phyloP scores from a whole-genome alignment of 2,888 invertebrate genomes.

The Ochropleura plecta region DNA sequence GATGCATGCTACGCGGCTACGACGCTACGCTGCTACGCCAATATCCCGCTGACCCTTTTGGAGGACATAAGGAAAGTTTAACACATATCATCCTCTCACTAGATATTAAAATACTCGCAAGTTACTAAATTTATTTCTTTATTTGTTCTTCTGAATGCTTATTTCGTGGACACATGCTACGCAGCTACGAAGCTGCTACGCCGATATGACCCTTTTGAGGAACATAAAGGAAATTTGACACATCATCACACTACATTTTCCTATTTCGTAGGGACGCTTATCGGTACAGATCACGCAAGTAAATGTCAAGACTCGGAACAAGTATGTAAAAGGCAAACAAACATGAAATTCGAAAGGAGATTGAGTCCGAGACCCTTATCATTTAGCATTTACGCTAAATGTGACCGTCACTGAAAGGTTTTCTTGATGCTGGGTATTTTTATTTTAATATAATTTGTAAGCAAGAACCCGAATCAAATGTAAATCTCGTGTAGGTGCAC shows the following conservation, averaged over 20 bases:
- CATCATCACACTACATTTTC: conserved; percentile 35
- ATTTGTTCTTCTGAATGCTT: not conserved
- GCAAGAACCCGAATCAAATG: not conserved
- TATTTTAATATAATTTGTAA: conserved; percentile 5
- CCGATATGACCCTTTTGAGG: conserved; percentile 21
- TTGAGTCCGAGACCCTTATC: conserved; percentile 42
- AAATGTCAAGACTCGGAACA: conserved; percentile 14
- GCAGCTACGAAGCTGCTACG: conserved; percentile 26
- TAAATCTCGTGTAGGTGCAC: not conserved
- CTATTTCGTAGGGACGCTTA: conserved; percentile 33
- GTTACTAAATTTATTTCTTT: not conserved
- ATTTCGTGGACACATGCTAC: conserved; percentile 17
- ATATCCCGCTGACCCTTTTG: conserved; percentile 12
- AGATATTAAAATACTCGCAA: not conserved
- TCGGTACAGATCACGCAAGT: conserved; percentile 38
- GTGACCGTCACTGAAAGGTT: conserved; percentile 10
- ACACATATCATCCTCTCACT: not conserved
- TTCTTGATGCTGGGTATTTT: not conserved
- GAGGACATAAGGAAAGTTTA: not conserved
- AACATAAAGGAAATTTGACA: conserved; percentile 24
- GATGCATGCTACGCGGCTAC: conserved; percentile 16
- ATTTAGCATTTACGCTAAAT: conserved; percentile 26
- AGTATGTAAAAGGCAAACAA: conserved; percentile 30
- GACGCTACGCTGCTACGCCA: conserved; percentile 19
- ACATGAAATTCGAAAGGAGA: conserved; percentile 21